A percentile compares a stretch with the other conserved stretches of the same genome.
Evolutionary conservation across 2,888 invertebrate species (phyloP).

Genomic region (Macropis europaea): DNA sequence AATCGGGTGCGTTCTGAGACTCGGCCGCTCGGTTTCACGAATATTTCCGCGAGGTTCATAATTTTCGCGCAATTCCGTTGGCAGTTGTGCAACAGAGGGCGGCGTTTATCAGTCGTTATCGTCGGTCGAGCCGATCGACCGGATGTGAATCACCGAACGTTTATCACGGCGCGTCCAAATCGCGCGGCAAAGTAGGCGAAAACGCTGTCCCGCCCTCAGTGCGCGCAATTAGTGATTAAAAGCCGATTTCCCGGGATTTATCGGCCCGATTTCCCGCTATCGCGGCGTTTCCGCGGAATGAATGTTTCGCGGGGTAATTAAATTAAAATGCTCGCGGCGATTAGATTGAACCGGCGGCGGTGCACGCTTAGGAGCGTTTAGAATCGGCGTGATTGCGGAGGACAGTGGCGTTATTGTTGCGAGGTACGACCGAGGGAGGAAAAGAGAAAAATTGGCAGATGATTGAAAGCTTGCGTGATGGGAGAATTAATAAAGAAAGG

Average conservation of each 20-base stretch:
- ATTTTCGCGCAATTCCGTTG: slow-evolving; percentile 33
- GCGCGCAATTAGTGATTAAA: slow-evolving; percentile 47
- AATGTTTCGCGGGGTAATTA: slow-evolving; percentile 37
- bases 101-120: slow-evolving; percentile 43
- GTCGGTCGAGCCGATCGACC: slow-evolving; percentile 27
- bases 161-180: slow-evolving; percentile 51
- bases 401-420: slow-evolving; percentile 11
- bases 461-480: not conserved
- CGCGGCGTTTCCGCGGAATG: slow-evolving; percentile 5
- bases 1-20: not conserved
- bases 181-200: slow-evolving; percentile 30
- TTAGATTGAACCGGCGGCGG: slow-evolving; percentile 20
- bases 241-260: slow-evolving; percentile 39
- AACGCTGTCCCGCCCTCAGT: slow-evolving; percentile 16
- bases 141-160: slow-evolving; percentile 56
- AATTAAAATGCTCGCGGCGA: slow-evolving; percentile 34
- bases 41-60: slow-evolving; percentile 13
- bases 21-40: not conserved
- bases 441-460: not conserved
- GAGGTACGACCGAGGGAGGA: not conserved
- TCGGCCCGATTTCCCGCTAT: slow-evolving; percentile 5
- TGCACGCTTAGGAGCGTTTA: not conserved
- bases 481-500: no score
- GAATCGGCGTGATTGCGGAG: not conserved
- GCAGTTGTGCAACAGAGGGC: slow-evolving; percentile 7